phyloP scores from a whole-genome alignment of 2,113 vertebrate genomes.

The Scolopax mira region DNA sequence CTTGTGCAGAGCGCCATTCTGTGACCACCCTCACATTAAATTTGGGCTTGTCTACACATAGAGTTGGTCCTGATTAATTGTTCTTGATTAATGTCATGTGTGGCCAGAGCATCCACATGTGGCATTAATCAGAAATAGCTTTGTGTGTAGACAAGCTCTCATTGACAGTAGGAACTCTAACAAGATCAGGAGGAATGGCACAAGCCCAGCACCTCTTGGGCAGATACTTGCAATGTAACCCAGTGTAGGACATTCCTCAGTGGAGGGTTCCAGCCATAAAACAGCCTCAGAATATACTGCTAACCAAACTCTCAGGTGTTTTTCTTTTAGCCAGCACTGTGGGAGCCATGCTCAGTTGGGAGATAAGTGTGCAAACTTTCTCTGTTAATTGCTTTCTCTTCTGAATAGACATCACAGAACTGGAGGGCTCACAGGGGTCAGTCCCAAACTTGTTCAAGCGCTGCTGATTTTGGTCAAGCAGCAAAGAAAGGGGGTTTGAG shows the following conservation, averaged over 20 bases:
- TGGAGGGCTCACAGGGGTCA: not conserved
- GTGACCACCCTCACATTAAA: constrained; percentile 36
- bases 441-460: not conserved
- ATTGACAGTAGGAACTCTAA: not conserved
- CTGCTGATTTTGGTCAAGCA: not conserved
- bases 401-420: not conserved
- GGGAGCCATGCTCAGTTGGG: not conserved
- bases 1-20: not conserved
- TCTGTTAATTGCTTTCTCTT: not conserved
- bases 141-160: not conserved
- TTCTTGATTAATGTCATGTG: constrained; percentile 33
- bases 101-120: constrained; percentile 9
- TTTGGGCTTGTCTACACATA: constrained; percentile 22
- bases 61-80: constrained; percentile 32
- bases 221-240: not conserved
- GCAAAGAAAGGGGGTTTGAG: not conserved
- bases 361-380: not conserved
- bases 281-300: not conserved
- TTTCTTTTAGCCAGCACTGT: not conserved
- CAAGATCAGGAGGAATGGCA: not conserved
- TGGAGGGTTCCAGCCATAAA: not conserved
- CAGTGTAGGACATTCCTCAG: not conserved
- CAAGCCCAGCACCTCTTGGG: not conserved
- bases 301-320: not conserved
- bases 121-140: constrained; percentile 9